Base-by-base conservation (phyloP, 2,888 invertebrate genomes). In the Lissonota sp. region DNA sequence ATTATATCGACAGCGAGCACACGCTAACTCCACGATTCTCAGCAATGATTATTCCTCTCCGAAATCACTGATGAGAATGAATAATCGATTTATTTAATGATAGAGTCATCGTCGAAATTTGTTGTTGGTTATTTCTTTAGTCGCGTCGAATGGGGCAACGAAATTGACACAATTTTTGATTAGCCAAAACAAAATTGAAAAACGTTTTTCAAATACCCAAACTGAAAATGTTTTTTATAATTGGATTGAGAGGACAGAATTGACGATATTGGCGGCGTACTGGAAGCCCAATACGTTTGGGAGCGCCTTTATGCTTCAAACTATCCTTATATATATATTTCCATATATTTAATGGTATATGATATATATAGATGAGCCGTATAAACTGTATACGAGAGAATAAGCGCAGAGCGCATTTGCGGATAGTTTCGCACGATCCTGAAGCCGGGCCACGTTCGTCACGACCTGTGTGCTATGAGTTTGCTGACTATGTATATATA, bases 371-470 rank as follows among this genome's bases (percentile, higher is more conserved):
- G 46, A 64, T 49, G 72, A 72, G 69, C 64, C 44, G 60, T 66
- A 66, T 62, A 74, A 78, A 57, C 70, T 74, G 78, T 70, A 62
- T 73, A 77, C 42, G 69, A 69, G 73, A 12, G 73, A 74, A 80
- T 80, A 76, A 74, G 74, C 66, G 64, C 70, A 81, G 81, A 78
- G 70, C 78, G 74, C 42, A 81, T 81, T 81, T 81, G 81, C 78
- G 77, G 77, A 74, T 74, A 84, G 81, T 84, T 91, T 91, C 91
- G 91, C 91, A 91, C 91, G 90, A 91, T 90, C 88, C 88, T 90
- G 90, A 87, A 87, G 90, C 89, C 87, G 88, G 88, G 90, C 89
- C 89, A 90, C 90, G 90, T 90, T 89, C 90, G 86, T 88, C 90
- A 89, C 91, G 91, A 91, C 91, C 91, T 91, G 89, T 90, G 57